Evolutionary conservation across 2,888 invertebrate genomes (phyloP).

Genomic region (Trichogramma dendrolimi): DNA sequence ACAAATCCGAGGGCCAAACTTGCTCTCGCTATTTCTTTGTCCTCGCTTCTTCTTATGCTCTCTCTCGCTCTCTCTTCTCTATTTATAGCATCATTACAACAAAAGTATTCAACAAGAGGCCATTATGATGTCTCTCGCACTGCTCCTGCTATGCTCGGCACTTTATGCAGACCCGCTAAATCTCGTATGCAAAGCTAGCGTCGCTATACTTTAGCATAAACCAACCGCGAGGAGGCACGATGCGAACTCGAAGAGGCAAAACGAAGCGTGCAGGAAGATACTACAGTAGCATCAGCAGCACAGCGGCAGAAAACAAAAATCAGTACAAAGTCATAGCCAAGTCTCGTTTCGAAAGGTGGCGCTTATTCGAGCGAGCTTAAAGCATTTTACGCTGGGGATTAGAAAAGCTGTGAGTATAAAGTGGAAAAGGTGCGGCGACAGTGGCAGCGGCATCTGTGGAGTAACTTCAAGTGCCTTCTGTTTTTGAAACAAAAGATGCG

Average conservation of each 20-base stretch:
- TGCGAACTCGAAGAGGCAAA: constrained; percentile 4
- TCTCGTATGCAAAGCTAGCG: constrained; percentile 24
- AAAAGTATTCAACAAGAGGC: not conserved
- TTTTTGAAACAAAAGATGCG: too few species aligned
- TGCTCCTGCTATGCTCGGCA: not conserved
- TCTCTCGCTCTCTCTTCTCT: not conserved
- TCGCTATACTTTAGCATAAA: too few species aligned
- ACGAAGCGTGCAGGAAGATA: constrained; percentile 10
- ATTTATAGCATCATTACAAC: too few species aligned
- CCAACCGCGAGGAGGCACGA: too few species aligned
- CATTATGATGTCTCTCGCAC: constrained; percentile 5
- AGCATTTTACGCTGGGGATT: constrained; percentile 23
- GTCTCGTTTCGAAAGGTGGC: constrained; percentile 24
- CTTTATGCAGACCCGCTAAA: constrained; percentile 6
- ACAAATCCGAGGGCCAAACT: too few species aligned
- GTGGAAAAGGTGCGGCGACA: too few species aligned
- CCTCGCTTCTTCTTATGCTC: too few species aligned
- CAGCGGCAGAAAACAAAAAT: constrained; percentile 15
- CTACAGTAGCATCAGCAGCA: not conserved
- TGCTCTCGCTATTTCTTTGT: too few species aligned
- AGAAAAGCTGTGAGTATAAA: constrained; percentile 11
- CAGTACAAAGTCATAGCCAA: constrained; percentile 27
- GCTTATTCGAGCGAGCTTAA: constrained; percentile 15
- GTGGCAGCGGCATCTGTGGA: too few species aligned
- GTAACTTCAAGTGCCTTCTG: too few species aligned